Conservation (phyloP, 2,888 invertebrate species). For the Willowsia nigromaculata region DNA sequence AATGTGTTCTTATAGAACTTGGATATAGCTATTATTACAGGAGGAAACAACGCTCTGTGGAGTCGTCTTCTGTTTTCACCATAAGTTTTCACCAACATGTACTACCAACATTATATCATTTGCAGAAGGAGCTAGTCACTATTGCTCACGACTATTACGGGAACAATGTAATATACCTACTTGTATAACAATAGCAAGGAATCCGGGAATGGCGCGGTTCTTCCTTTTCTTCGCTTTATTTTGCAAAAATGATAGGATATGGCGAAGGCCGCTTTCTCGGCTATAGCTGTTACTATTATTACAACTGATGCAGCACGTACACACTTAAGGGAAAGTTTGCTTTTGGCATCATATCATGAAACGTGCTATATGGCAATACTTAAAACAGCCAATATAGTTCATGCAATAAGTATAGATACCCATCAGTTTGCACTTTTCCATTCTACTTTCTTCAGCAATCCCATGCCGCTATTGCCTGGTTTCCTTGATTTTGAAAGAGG, state of each 20-base stretch:
- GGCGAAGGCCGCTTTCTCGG: not conserved
- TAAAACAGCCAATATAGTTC: not conserved
- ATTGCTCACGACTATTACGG: not conserved
- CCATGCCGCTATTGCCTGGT: not conserved
- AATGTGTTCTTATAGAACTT: not conserved
- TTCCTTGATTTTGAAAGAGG: slow-evolving; percentile 42
- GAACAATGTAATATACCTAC: slow-evolving; percentile 20
- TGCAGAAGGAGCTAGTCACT: slow-evolving; percentile 12
- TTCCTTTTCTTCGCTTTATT: not conserved
- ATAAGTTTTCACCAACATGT: slow-evolving; percentile 36
- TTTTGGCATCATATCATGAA: slow-evolving; percentile 20
- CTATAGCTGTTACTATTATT: slow-evolving; percentile 5
- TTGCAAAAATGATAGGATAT: not conserved
- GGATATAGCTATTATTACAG: not conserved
- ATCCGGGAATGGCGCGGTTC: not conserved
- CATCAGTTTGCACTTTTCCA: slow-evolving; percentile 52
- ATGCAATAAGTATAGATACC: slow-evolving; percentile 21
- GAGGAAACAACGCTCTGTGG: not conserved
- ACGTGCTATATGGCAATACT: slow-evolving; percentile 29
- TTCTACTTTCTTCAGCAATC: slow-evolving; percentile 21
- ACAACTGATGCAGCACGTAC: slow-evolving; percentile 38
- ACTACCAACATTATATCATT: slow-evolving; percentile 40
- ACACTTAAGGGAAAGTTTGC: slow-evolving; percentile 39
- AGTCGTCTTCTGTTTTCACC: slow-evolving; percentile 15
- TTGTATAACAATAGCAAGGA: not conserved